Base-by-base conservation (phyloP, 2,888 invertebrate genomes). In the Apamea monoglypha region DNA sequence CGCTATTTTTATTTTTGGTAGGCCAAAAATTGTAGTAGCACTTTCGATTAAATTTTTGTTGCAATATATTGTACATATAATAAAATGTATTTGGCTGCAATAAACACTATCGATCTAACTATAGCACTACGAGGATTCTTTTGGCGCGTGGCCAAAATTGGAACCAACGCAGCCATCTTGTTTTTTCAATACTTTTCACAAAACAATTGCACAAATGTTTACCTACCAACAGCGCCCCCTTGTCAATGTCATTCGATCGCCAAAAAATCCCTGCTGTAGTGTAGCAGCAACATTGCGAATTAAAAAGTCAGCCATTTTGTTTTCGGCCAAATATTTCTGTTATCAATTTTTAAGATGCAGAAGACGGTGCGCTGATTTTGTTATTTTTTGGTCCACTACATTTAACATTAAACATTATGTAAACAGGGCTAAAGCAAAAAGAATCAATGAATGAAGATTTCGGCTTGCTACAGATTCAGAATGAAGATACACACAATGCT, bases 381-480 rank as follows among this genome's bases (percentile, higher is more conserved):
- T 25, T 6, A 40, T 29, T 53, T 80, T 82, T 80, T 70, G 16
- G 50, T 73, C 59, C 59, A 70, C 36, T 66, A 50, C 53, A 78
- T 81, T 83, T 71, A 61, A 29, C 53, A 67, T 71, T 66, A 83
- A 47, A 73, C 59, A 77, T 64, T 77, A 82, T 72, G 78, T 82
- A 75, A 82, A 84, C 82, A 86, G 0, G 8, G 36, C 21, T 47
- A 32, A 64, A 75, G 69, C 56, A 85, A 87, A 85, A 85, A 75
- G 40, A 69, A 74, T 71, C 50, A 25, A 12, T 84, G 80, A 85
- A 87, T 85, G 87, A 85, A 87, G 85, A 87, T 85, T 87, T 85
- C 72, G 85, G 73, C 77, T 84, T 68, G 81, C 61, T 76, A 73
- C 84, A 56, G 85, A 85, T 87, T 76, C 87, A 59, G 75, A 81